Evolutionary conservation across 2,113 vertebrate genomes (phyloP).

Genomic region (Columba janthina): DNA sequence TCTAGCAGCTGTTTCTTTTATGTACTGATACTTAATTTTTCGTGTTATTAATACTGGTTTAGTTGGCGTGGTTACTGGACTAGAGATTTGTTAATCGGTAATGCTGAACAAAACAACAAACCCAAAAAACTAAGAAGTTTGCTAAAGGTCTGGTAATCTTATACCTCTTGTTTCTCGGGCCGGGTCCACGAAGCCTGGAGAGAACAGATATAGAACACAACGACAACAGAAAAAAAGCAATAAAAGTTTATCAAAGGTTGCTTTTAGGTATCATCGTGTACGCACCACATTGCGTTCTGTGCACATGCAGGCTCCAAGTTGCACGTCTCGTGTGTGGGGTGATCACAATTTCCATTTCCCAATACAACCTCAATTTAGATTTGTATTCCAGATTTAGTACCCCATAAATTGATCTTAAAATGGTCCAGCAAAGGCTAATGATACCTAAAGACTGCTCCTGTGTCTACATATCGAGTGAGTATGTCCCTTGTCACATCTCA

Average conservation of each 20-base stretch:
- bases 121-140: constrained; percentile 66
- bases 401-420: neutral
- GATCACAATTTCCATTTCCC: neutral
- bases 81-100: constrained; percentile 71
- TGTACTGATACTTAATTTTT: neutral
- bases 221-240: constrained; percentile 77
- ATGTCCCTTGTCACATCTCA: neutral
- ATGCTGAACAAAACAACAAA: constrained; percentile 38
- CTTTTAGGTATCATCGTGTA: constrained; percentile 39
- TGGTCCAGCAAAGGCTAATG: neutral
- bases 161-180: constrained; percentile 98
- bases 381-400: neutral
- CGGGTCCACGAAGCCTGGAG: constrained; percentile 99
- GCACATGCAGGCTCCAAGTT: constrained; percentile 75
- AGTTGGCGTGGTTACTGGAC: constrained; percentile 67
- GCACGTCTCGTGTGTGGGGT: neutral
- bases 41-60: constrained; percentile 58
- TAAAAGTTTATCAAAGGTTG: constrained; percentile 77
- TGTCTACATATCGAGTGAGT: neutral
- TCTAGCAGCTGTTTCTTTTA: constrained; percentile 58
- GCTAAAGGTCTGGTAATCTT: constrained; percentile 83
- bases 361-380: neutral
- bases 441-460: neutral
- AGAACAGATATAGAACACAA: constrained; percentile 93
- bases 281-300: constrained; percentile 56